Percentiles rank a stretch among this genome's conserved stretches.
Evolutionary conservation across 2,797 vertebrate species (phyloP).

Genomic region (Rhinoraja longicauda): DNA sequence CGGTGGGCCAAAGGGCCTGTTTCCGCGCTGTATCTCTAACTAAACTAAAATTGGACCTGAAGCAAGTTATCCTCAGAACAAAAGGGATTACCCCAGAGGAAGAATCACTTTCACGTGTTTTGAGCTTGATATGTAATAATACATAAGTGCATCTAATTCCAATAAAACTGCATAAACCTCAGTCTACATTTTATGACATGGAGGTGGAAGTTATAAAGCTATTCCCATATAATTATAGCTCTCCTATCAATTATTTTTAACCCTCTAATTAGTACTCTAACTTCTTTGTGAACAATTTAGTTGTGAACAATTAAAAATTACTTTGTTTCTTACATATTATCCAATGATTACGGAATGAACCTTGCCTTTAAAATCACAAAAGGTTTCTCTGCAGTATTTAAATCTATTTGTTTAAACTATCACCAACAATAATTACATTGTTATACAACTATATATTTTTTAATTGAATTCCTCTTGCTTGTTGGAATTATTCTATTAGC

Average conservation of each 20-base stretch:
- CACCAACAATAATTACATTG: neutral
- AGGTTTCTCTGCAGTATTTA: neutral
- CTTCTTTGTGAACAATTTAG: neutral
- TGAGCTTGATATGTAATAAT: neutral
- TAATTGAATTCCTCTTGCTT: conserved; percentile 3
- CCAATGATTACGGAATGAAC: neutral
- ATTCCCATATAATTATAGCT: neutral
- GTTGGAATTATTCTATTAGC: neutral
- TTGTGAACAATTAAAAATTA: neutral
- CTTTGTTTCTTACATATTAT: neutral
- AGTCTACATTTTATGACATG: neutral
- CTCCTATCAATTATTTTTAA: neutral
- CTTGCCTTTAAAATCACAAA: neutral
- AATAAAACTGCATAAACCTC: neutral
- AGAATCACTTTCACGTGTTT: neutral
- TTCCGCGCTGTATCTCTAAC: too few species aligned
- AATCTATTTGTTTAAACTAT: neutral
- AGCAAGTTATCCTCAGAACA: too few species aligned
- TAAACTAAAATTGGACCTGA: too few species aligned
- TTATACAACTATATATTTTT: neutral
- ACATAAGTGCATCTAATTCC: neutral
- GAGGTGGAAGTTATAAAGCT: neutral
- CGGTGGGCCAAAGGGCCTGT: too few species aligned
- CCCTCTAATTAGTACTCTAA: neutral
- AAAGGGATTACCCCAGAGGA: too few species aligned